A percentile compares a stretch with the other conserved stretches of the same genome.
Conservation (phyloP, 2,888 invertebrate species). For the Notodonta ziczac region DNA sequence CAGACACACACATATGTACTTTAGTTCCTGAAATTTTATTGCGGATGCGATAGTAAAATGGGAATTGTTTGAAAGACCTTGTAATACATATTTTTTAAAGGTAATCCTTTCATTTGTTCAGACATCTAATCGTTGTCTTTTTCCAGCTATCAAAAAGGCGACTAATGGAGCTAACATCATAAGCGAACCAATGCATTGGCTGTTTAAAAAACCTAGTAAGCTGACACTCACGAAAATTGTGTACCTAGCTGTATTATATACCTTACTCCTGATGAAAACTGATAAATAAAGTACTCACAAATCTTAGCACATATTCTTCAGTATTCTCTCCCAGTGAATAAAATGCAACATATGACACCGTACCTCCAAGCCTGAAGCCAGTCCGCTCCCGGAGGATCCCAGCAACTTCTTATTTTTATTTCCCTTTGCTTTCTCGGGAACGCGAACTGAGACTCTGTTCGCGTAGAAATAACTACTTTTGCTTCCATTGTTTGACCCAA, state of each 20-base stretch:
- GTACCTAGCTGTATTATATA: too few species aligned
- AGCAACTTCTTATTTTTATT: slow-evolving; percentile 31
- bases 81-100: too few species aligned
- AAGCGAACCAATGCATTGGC: too few species aligned
- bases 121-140: too few species aligned
- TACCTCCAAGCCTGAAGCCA: slow-evolving; percentile 5
- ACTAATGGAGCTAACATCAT: too few species aligned
- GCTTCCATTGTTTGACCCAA: slow-evolving; percentile 19
- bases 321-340: not conserved
- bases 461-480: slow-evolving; percentile 26
- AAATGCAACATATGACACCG: slow-evolving; percentile 4
- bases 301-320: not conserved
- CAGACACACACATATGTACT: slow-evolving; percentile 2
- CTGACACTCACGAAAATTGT: too few species aligned
- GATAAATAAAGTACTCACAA: too few species aligned
- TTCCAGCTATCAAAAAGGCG: too few species aligned
- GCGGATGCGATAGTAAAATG: not conserved
- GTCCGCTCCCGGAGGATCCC: slow-evolving; percentile 13
- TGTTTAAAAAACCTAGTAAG: too few species aligned
- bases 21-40: not conserved
- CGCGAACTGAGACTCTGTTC: not conserved
- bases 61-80: too few species aligned
- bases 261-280: too few species aligned
- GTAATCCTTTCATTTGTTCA: too few species aligned
- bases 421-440: slow-evolving; percentile 10